Conservation (phyloP, 1,140 invertebrate genomes). For the Camponotus floridanus region DNA sequence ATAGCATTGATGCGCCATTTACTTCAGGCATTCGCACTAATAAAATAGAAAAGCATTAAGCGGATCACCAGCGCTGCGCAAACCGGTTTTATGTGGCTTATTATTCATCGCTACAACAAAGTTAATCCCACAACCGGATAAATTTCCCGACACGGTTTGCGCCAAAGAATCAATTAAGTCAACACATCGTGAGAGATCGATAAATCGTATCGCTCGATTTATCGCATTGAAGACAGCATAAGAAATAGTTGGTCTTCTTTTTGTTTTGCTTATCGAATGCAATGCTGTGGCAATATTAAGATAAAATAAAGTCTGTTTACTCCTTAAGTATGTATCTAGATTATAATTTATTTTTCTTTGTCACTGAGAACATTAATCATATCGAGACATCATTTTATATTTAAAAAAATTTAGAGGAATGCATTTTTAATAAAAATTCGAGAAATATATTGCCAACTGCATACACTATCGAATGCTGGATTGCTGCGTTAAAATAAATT, state of each 20-base stretch:
- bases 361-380: background rate
- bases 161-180: conserved; percentile 47
- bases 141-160: conserved; percentile 27
- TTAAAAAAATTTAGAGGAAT: background rate
- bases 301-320: background rate
- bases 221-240: background rate
- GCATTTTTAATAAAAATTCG: background rate
- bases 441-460: background rate
- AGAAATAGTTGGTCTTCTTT: background rate
- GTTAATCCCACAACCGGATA: conserved; percentile 44
- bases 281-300: background rate
- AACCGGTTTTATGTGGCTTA: conserved; percentile 33
- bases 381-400: background rate
- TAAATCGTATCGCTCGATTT: conserved; percentile 11
- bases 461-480: background rate
- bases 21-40: conserved; percentile 6
- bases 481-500: conserved; percentile 9
- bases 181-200: conserved; percentile 28
- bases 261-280: background rate
- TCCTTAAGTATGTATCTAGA: background rate
- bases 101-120: conserved; percentile 41
- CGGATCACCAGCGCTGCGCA: conserved; percentile 8
- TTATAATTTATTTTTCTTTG: no score
- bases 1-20: background rate
- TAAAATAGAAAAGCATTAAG: conserved; percentile 38